These are phyloP conservation scores for Riparia riparia DNA, from an alignment of 2,113 vertebrate genomes.

Conservation along the genomic window DNA sequence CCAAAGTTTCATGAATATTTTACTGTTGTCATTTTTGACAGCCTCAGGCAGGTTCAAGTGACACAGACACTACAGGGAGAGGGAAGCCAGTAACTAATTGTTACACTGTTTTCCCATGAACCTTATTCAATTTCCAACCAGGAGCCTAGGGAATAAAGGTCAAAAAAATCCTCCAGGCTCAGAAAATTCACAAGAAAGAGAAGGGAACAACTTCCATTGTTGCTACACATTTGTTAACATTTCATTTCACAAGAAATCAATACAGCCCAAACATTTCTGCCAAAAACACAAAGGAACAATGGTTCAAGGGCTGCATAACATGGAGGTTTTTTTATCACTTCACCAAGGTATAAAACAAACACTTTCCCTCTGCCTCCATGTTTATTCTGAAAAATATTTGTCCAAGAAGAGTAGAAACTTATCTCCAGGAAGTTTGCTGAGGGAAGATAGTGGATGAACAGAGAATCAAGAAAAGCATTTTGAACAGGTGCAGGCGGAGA, in stretches of 20 bases:
- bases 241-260: conserved; percentile 21
- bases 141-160: neutral
- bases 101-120: neutral
- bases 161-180: neutral
- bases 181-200: neutral
- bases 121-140: neutral
- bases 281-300: neutral
- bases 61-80: neutral
- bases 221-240: neutral
- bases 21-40: neutral
- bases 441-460: neutral
- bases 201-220: neutral
- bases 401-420: neutral
- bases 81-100: neutral
- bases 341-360: neutral
- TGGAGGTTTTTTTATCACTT: neutral
- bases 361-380: neutral
- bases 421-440: conserved; percentile 20
- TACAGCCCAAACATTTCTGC: neutral
- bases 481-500: neutral
- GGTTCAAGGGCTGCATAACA: neutral
- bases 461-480: neutral
- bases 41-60: neutral
- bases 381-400: conserved; percentile 38
- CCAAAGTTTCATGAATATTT: neutral